Base-by-base conservation (phyloP, 1,140 invertebrate species). In the Heliconius eleuchia region DNA sequence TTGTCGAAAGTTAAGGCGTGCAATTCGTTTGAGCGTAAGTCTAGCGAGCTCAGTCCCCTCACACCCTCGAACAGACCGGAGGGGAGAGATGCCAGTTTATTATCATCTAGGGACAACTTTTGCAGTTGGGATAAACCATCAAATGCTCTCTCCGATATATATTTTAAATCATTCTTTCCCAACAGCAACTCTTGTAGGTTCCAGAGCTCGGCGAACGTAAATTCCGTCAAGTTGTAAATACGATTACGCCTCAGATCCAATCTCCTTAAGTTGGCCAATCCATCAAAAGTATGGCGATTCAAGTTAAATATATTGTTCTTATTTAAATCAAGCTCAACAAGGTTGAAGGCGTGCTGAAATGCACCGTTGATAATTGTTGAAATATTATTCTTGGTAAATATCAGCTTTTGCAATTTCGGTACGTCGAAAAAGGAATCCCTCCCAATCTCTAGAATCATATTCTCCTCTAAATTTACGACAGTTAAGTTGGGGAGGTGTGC, bases 131-230 rank as follows among this genome's bases (percentile, higher is more conserved):
- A 96, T 86, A 98, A 90, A 0, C 97, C 97, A 27, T 96, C 95
- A 74, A 98, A 96, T 1, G 97, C 97, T 27, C 96, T 95, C 57
- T 96, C 96, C 11, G 96, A 96, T 74, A 98, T 96, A 82, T 95
- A 95, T 88, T 95, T 92, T 82, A 94, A 85, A 66, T 95, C 94
- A 92, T 98, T 98, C 82, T 96, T 96, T 80, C 96, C 97, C 79
- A 98, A 89, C 66, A 97, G 95, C 76, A 98, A 92, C 78, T 97
- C 96, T 80, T 96, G 95, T 8, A 98, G 88, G 85, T 91, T 96
- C 96, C 87, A 96, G 86, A 98, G 93, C 85, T 98, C 97, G 0
- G 96, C 95, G 89, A 98, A 98, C 4, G 96, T 96, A 66, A 96
- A 95, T 42, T 97, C 96, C 2, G 96, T 97, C 77, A 98, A 95